Percentiles rank a stretch among this genome's conserved stretches.
Evolutionary conservation across 2,888 invertebrate genomes (phyloP).

Genomic region (Aspidiotus destructor): DNA sequence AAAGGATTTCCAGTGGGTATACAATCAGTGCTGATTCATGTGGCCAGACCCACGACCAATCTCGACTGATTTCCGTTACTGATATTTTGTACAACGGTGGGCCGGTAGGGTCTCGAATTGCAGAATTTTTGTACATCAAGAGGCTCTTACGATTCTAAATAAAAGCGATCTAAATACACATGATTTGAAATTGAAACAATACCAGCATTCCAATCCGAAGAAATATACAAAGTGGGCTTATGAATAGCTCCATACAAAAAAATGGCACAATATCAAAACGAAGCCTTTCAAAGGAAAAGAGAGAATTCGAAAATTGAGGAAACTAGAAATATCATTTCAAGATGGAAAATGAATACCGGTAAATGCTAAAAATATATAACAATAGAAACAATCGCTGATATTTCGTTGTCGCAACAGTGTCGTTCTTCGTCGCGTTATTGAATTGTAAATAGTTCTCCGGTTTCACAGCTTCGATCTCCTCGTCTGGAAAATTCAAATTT

Average conservation of each 20-base stretch:
- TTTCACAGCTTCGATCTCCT: slow-evolving; percentile 27
- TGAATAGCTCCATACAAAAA: background rate
- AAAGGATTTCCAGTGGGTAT: no score
- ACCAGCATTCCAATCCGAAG: no score
- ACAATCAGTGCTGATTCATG: no score
- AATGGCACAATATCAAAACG: background rate
- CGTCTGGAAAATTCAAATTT: slow-evolving; percentile 19
- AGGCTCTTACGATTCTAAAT: no score
- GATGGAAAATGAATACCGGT: slow-evolving; percentile 9
- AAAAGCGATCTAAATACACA: no score
- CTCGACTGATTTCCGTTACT: no score
- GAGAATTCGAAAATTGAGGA: background rate
- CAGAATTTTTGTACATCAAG: no score
- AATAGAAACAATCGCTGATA: slow-evolving; percentile 4
- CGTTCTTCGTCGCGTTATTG: slow-evolving; percentile 14
- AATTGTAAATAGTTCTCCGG: slow-evolving; percentile 28
- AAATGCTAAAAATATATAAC: background rate
- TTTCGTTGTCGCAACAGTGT: slow-evolving; percentile 2
- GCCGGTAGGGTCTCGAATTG: no score
- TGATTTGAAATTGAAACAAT: no score
- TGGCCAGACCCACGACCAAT: no score
- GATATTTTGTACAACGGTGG: no score
- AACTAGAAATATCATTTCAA: background rate
- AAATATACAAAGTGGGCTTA: no score
- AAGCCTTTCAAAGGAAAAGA: background rate